Percentiles rank a stretch among this genome's conserved stretches.
Evolutionary conservation across 2,888 invertebrate species (phyloP).

Genomic region (Metallyticus violacea): DNA sequence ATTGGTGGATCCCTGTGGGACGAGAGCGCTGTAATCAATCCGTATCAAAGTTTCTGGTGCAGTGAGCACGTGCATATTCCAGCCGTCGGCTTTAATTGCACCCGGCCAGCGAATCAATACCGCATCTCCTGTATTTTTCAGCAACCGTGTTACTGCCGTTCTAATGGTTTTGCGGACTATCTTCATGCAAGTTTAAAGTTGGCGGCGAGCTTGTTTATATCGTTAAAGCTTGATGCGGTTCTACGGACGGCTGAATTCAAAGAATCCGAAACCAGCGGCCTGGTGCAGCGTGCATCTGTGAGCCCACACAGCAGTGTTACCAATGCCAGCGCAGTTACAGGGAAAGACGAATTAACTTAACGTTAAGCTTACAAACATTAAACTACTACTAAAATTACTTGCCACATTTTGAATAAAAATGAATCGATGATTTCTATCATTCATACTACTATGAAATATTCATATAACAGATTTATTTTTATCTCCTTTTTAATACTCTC

Average conservation of each 20-base stretch:
- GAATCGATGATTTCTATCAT: too few species aligned
- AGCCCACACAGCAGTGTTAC: not conserved
- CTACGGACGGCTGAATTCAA: not conserved
- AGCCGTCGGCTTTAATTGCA: not conserved
- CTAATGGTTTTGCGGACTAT: not conserved
- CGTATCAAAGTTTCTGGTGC: not conserved
- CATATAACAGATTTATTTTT: too few species aligned
- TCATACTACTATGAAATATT: too few species aligned
- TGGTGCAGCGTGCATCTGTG: not conserved
- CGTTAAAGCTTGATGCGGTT: not conserved
- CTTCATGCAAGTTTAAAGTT: not conserved
- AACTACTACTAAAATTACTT: too few species aligned
- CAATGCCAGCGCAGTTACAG: not conserved
- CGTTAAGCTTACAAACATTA: too few species aligned
- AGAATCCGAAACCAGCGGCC: not conserved
- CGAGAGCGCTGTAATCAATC: not conserved
- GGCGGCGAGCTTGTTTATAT: not conserved
- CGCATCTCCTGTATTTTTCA: not conserved
- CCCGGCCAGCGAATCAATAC: not conserved
- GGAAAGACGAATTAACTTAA: not conserved
- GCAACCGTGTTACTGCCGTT: not conserved
- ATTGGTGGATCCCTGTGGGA: not conserved
- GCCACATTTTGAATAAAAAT: too few species aligned
- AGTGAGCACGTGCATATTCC: not conserved
- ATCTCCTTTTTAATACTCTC: too few species aligned